phyloP scores from a whole-genome alignment of 1,140 invertebrate species.

The Drosophila grimshawi region DNA sequence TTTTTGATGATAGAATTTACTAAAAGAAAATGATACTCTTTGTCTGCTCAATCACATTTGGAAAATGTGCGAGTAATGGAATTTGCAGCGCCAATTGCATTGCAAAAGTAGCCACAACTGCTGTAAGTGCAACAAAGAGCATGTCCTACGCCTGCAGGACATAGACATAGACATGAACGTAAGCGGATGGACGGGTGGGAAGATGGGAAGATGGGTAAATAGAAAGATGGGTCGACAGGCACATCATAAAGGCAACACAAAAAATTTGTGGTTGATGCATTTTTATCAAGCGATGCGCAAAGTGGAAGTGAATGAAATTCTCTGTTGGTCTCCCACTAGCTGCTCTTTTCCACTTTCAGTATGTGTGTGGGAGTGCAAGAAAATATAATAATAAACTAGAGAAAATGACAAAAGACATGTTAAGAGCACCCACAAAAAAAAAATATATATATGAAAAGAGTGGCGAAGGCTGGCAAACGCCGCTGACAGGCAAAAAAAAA shows the following conservation, averaged over 20 bases:
- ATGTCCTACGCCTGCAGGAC: conserved; percentile 53
- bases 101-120: conserved; percentile 57
- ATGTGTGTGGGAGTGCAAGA: conserved; percentile 33
- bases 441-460: conserved; percentile 1
- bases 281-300: conserved; percentile 60
- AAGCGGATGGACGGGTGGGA: background rate
- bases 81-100: conserved; percentile 62
- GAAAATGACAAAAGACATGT: conserved; percentile 70
- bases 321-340: conserved; percentile 1
- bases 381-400: conserved; percentile 71
- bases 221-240: conserved; percentile 5
- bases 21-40: background rate
- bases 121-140: conserved; percentile 46
- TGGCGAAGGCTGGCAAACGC: conserved; percentile 27
- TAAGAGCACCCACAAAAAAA: conserved; percentile 54
- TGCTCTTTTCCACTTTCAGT: background rate
- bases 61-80: conserved; percentile 54
- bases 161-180: conserved; percentile 14
- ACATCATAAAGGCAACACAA: conserved; percentile 49
- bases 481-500: conserved; percentile 51
- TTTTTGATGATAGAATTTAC: background rate
- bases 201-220: background rate
- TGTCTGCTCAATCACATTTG: conserved; percentile 52
- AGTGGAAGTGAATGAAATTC: conserved; percentile 43
- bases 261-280: conserved; percentile 67